Evolutionary conservation across 2,888 invertebrate genomes (phyloP), one percentile per base, ranked within the genome.

Genomic region (Cybosia mesomella): DNA sequence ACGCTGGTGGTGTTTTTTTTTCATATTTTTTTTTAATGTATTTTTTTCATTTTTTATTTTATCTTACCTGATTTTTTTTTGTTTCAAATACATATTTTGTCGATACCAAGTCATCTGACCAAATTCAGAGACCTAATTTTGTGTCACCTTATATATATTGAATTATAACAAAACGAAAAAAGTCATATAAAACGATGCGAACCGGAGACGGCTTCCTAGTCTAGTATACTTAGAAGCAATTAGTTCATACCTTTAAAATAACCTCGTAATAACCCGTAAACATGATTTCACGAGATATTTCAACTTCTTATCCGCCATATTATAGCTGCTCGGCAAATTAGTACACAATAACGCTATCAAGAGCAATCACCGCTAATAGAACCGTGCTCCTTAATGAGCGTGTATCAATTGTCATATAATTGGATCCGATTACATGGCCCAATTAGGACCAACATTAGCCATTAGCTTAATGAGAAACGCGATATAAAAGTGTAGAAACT

Each of bases 391-490:
- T 36, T 66, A 54, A 66, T 54, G 59, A 60, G 36, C 43, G 4
- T 15, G 54, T 60, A 60, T 54, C 54, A 36, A 66, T 60, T 66
- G n/a, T n/a, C n/a, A n/a, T n/a, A n/a, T n/a, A 60, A 53, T 36
- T n/a, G 39, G 3, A 21, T 34, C 53, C 24, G 34, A 65, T 58
- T 53, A 49, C 24, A 57, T 1, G 59, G n/a, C 15, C 39, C 59
- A 60, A 66, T 66, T 66, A 60, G 36, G 34, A 15, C 9, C 36
- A 58, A 11, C 54, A 60, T 59, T 59, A 53, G 53, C 65, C n/a
- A 13, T 66, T 66, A 66, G n/a, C 22, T 21, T 53, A 66, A 66
- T 43, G 36, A 59, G 59, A 24, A 60, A 49, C 34, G 22, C 34
- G 34, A 58, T 7, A 34, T n/a, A 49, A n/a, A 49, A 43, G n/a